Conservation (phyloP, 2,888 invertebrate species). For the Saturnia pavonia region DNA sequence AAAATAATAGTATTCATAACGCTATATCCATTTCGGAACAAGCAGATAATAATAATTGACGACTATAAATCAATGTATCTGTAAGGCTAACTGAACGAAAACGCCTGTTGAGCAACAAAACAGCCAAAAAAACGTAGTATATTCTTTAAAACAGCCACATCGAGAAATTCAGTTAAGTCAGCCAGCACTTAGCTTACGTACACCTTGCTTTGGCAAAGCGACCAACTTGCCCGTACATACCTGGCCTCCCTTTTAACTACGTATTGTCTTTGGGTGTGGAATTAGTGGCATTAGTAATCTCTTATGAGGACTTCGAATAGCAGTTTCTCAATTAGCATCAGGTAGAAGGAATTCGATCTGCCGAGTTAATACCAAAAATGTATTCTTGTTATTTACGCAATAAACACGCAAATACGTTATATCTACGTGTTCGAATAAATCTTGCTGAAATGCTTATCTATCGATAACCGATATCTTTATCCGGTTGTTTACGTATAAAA, state of each 20-base stretch:
- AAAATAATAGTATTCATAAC: not conserved
- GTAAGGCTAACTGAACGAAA: too few relatives aligned
- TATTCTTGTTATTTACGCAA: not conserved
- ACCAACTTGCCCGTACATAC: too few relatives aligned
- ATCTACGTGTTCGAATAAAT: constrained; percentile 5
- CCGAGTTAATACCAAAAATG: not conserved
- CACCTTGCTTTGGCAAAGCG: too few relatives aligned
- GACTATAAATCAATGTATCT: not conserved
- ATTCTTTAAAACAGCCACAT: too few relatives aligned
- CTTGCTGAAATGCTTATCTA: not conserved
- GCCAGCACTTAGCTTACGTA: too few relatives aligned
- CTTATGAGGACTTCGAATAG: not conserved
- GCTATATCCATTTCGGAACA: not conserved
- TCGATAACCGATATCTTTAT: constrained; percentile 4
- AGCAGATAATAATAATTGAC: not conserved
- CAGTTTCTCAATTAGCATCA: too few relatives aligned
- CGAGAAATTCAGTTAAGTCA: too few relatives aligned
- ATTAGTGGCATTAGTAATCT: too few relatives aligned
- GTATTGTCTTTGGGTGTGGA: too few relatives aligned
- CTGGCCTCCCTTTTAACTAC: too few relatives aligned
- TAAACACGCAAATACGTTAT: not conserved
- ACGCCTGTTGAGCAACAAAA: too few relatives aligned
- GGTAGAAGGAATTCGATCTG: not conserved
- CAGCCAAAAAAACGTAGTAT: too few relatives aligned
- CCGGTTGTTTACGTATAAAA: constrained; percentile 4